Conservation (phyloP, 2,797 vertebrate genomes). For the Lepidocolaptes lacrymiger region DNA sequence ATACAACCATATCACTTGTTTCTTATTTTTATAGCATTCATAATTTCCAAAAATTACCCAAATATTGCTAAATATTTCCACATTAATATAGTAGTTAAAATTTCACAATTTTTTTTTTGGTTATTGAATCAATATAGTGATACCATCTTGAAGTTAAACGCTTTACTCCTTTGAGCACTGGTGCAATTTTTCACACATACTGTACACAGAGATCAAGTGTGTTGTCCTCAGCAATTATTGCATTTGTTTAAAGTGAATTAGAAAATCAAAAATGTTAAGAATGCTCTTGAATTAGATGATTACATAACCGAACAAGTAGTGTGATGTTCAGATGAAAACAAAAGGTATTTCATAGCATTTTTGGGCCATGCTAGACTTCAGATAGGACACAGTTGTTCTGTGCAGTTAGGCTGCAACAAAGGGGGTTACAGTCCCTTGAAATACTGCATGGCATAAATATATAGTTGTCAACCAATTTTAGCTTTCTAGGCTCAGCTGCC, state of each 20-base stretch:
- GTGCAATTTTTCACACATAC: background rate
- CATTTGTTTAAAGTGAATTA: constrained; percentile 37
- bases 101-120: background rate
- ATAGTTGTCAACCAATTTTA: background rate
- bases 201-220: background rate
- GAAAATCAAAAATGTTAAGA: constrained; percentile 33
- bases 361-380: background rate
- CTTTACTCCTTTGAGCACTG: background rate
- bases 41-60: background rate
- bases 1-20: background rate
- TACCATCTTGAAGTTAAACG: background rate
- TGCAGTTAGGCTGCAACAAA: background rate
- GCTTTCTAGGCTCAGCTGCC: background rate
- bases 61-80: background rate
- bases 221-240: constrained; percentile 29
- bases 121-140: background rate
- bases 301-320: background rate
- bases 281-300: constrained; percentile 40
- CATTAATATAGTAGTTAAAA: background rate
- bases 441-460: background rate
- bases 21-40: background rate
- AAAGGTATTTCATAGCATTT: background rate
- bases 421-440: background rate
- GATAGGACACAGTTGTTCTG: background rate
- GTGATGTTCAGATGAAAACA: constrained; percentile 2